A percentile compares a stretch with the other conserved stretches of the same genome.
Evolutionary conservation across 2,888 invertebrate species (phyloP).

Genomic region (Gymnoscelis rufifasciata): DNA sequence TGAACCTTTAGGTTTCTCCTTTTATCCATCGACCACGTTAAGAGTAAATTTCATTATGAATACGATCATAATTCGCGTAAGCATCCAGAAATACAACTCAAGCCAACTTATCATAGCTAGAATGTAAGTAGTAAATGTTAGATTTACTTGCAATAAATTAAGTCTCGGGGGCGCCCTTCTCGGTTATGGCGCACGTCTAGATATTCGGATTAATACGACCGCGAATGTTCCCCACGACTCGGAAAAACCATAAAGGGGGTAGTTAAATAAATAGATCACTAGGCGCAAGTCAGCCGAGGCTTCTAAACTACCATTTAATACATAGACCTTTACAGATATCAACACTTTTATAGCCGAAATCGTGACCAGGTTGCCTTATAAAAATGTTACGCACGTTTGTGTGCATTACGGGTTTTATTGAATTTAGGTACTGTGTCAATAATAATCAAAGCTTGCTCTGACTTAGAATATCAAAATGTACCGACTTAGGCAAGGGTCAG

Average conservation of each 20-base stretch:
- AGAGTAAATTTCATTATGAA: too few species aligned
- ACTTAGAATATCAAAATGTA: constrained; percentile 4
- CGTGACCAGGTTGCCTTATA: constrained; percentile 49
- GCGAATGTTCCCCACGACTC: constrained; percentile 45
- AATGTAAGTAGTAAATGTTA: constrained; percentile 3
- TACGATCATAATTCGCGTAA: too few species aligned
- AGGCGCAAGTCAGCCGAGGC: constrained; percentile 46
- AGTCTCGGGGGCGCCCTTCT: constrained; percentile 16
- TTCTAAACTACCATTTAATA: constrained; percentile 61
- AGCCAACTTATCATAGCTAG: constrained; percentile 3
- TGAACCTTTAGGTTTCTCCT: too few species aligned
- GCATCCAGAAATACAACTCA: background rate
- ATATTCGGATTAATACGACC: constrained; percentile 30
- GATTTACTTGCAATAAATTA: constrained; percentile 15
- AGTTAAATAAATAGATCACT: constrained; percentile 64
- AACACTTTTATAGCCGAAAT: constrained; percentile 52
- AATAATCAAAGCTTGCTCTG: constrained; percentile 7
- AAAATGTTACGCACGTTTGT: constrained; percentile 29
- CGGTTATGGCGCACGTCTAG: constrained; percentile 26
- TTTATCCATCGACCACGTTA: too few species aligned
- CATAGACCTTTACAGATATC: constrained; percentile 59
- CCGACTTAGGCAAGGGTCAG: background rate
- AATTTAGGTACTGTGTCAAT: constrained; percentile 6
- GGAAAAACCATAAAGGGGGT: constrained; percentile 56
- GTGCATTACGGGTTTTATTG: constrained; percentile 9